These are phyloP conservation scores for Spea multiplicata DNA, from an alignment of 2,113 vertebrate genomes.

Conservation along the genomic window DNA sequence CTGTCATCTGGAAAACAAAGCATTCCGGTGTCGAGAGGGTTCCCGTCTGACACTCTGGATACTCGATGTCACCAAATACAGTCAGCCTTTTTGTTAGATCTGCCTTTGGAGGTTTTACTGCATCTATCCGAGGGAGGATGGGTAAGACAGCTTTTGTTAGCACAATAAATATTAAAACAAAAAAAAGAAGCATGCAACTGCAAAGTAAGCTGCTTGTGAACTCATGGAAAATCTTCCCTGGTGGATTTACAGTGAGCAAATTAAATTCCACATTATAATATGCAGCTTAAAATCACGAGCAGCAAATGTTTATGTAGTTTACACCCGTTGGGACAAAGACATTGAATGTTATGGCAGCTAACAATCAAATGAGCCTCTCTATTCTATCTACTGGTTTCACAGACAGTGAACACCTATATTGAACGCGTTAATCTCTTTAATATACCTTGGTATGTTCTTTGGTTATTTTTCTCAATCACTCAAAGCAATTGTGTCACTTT, in stretches of 20 bases:
- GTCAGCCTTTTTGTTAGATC: conserved; percentile 14
- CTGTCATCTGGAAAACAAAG: neutral
- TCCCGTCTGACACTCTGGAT: neutral
- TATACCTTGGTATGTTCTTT: too few species aligned
- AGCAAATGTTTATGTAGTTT: too few species aligned
- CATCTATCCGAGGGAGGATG: neutral
- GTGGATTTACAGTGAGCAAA: conserved; percentile 25
- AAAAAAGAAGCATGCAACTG: conserved; percentile 35
- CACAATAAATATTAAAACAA: conserved; percentile 16
- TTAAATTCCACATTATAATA: too few species aligned
- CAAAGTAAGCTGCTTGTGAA: conserved; percentile 41
- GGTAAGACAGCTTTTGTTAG: conserved; percentile 6
- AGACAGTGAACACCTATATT: too few species aligned
- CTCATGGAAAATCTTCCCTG: conserved; percentile 16
- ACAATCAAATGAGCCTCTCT: too few species aligned
- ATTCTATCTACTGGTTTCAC: too few species aligned
- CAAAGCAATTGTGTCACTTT: too few species aligned
- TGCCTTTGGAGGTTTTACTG: conserved; percentile 12
- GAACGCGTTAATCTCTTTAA: too few species aligned
- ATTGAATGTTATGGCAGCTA: too few species aligned
- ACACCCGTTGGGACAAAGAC: too few species aligned
- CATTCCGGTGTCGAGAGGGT: neutral
- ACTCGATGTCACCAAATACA: neutral
- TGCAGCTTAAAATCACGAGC: too few species aligned
- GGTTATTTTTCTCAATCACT: too few species aligned